phyloP scores from a whole-genome alignment of 2,113 vertebrate species.

The Odobenus rosmarus region DNA sequence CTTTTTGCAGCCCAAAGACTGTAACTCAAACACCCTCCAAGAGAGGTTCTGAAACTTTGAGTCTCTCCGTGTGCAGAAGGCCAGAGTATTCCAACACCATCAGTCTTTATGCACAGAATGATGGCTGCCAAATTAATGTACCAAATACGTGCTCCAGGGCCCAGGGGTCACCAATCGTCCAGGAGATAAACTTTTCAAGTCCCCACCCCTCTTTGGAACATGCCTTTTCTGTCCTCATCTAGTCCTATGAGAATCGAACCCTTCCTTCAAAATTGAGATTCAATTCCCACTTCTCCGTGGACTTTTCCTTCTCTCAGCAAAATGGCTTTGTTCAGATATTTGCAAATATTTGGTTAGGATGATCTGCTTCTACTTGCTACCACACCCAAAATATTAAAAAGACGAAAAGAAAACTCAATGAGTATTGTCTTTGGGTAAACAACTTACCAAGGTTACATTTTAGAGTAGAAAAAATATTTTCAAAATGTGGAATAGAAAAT shows the following conservation, averaged over 20 bases:
- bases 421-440: constrained; percentile 54
- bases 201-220: not conserved
- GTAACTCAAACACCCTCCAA: not conserved
- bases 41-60: constrained; percentile 10
- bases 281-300: constrained; percentile 5
- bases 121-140: not conserved
- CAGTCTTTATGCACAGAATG: not conserved
- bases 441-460: constrained; percentile 47
- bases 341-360: constrained; percentile 70
- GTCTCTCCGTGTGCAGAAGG: not conserved
- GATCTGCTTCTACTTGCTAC: constrained; percentile 59
- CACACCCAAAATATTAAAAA: constrained; percentile 67
- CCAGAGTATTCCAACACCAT: not conserved
- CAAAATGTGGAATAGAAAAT: constrained; percentile 45
- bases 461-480: constrained; percentile 50
- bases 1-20: constrained; percentile 22
- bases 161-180: not conserved
- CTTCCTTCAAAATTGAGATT: constrained; percentile 25
- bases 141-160: not conserved
- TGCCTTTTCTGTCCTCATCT: constrained; percentile 22
- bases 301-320: constrained; percentile 4
- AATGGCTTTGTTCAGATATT: constrained; percentile 59
- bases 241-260: not conserved
- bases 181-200: constrained; percentile 48
- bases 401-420: constrained; percentile 16